Evolutionary conservation across 2,888 invertebrate species (phyloP), one percentile per base, ranked within the genome.

Genomic region (Monopis laevigella): DNA sequence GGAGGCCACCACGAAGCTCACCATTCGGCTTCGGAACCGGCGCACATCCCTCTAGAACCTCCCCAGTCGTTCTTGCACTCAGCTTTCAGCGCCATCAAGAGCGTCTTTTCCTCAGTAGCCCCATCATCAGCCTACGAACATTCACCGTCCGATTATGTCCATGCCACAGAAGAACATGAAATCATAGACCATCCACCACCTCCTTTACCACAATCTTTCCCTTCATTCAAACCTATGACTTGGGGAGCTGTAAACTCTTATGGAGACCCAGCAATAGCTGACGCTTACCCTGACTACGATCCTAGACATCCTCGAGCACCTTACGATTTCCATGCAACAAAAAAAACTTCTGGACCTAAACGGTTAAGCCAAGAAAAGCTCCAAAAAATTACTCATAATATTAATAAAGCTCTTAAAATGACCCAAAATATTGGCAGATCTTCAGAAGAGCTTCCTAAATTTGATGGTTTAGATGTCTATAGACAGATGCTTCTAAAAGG

Each of bases 231-330:
- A 43, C 73, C 71, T 2, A 70, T 66, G 70, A 13, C 59, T 0
- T 80, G 78, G 78, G 68, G 60, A 34, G 68, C 71, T 2, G 63
- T 78, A 1, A 66, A 78, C 47, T 78, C 80, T 2, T 80, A 80
- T 49, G 80, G 78, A 3, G 70, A 70, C 50, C 78, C 80, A 1
- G 78, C 72, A 2, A 56, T 62, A 30, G 46, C 52, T 1, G 74
- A 81, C 10, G 52, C 66, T 6, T 75, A 65, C 46, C 45, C 59
- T 1, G 64, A 71, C 32, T 74, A 67, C 45, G 63, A 73, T 28
- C 72, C 74, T 3, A 50, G 59, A 38, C 49, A 62, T 39, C 60
- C 64, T 0, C 58, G 64, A 10, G 62, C 64, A 0, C 52, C 65
- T 5, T 69, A 65, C 44, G 60, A 65, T 34, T 6, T 39, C 11